Percentiles rank a stretch among this genome's conserved stretches.
These are phyloP conservation scores for Chaetogeoica ovagalla DNA, from an alignment of 2,888 invertebrate species.

Conservation along the genomic window DNA sequence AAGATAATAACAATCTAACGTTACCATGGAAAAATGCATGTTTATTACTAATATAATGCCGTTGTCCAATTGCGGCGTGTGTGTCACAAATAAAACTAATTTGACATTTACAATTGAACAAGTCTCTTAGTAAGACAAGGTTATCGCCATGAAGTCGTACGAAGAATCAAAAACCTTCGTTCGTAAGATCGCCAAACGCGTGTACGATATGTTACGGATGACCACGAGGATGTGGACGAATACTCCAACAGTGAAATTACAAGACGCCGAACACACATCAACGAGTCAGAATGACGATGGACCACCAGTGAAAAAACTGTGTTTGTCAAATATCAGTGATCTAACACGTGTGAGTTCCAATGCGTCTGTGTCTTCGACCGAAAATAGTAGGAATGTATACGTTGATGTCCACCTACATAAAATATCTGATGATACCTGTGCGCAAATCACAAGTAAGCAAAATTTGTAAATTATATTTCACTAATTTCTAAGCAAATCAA, in stretches of 20 bases:
- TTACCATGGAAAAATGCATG: neutral
- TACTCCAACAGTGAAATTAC: constrained; percentile 27
- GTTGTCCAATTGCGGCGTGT: constrained; percentile 5
- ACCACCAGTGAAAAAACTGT: constrained; percentile 38
- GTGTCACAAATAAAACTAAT: neutral
- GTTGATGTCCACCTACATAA: constrained; percentile 1
- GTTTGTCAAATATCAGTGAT: neutral
- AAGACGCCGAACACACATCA: neutral
- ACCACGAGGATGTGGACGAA: constrained; percentile 64
- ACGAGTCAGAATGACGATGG: constrained; percentile 10
- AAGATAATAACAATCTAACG: constrained; percentile 14
- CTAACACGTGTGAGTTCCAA: neutral
- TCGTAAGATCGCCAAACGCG: constrained; percentile 68
- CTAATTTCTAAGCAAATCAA: constrained; percentile 18
- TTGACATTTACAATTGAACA: neutral
- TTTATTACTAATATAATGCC: constrained; percentile 3
- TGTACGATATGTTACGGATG: constrained; percentile 66
- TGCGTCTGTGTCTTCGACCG: neutral
- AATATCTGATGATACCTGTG: constrained; percentile 22
- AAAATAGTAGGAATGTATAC: constrained; percentile 5
- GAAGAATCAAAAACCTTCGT: constrained; percentile 67
- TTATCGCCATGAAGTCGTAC: constrained; percentile 61
- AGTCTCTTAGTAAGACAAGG: neutral
- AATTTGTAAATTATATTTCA: neutral
- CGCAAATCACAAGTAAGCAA: constrained; percentile 35